Percentiles rank a stretch among this genome's conserved stretches.
Conservation (phyloP, 2,888 invertebrate genomes). For the Allygus modestus region DNA sequence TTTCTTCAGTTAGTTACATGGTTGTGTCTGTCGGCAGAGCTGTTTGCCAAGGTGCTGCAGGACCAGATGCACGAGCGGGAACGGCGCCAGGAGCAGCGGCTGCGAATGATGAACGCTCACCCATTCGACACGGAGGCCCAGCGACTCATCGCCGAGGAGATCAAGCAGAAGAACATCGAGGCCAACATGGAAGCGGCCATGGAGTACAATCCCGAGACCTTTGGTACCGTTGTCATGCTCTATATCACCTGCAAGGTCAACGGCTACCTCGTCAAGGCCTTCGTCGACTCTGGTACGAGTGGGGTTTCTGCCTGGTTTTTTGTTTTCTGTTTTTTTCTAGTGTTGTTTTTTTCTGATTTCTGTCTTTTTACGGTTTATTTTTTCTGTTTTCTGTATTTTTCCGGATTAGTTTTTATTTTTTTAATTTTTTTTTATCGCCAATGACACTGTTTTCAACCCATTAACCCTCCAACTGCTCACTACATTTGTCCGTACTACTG, state of each 20-base stretch:
- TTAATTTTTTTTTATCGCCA: no score
- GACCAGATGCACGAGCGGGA: conserved; percentile 90
- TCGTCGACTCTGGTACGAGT: conserved; percentile 92
- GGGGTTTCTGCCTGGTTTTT: no score
- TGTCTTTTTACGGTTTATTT: background rate
- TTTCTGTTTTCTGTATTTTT: no score
- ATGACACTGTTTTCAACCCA: no score
- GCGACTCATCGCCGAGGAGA: conserved; percentile 96
- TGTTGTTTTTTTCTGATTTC: background rate
- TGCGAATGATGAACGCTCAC: conserved; percentile 94
- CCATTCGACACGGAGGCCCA: conserved; percentile 98
- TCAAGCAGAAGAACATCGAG: conserved; percentile 96
- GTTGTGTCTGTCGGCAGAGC: conserved; percentile 77
- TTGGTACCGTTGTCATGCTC: conserved; percentile 98
- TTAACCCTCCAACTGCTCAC: no score
- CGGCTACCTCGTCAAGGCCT: conserved; percentile 97
- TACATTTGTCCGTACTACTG: no score
- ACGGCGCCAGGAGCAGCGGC: conserved; percentile 89
- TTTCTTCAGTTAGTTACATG: no score
- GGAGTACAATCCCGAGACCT: conserved; percentile 99
- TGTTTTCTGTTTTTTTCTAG: background rate
- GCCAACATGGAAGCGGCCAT: conserved; percentile 99
- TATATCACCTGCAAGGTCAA: conserved; percentile 98
- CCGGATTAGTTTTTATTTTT: no score
- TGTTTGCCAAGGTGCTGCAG: conserved; percentile 86